Conservation (phyloP, 1,140 invertebrate species). For the Choristoneura fumiferana region DNA sequence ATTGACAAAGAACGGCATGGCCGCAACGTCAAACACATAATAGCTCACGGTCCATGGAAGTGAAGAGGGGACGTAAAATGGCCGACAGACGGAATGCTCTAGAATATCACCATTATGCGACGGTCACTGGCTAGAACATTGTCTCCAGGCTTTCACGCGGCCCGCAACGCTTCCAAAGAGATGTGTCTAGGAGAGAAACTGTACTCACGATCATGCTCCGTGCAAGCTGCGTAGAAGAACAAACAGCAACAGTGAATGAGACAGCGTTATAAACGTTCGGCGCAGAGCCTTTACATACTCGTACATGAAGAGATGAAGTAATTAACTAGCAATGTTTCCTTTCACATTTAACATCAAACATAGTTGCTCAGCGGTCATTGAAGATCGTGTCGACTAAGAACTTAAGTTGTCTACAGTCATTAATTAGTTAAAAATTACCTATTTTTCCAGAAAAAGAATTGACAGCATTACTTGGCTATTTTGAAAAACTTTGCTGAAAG, state of each 20-base stretch:
- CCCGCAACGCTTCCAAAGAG: constrained; percentile 4
- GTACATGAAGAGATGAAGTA: constrained; percentile 34
- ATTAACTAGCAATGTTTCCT: constrained; percentile 26
- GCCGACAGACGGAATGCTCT: not conserved
- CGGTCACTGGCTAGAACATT: not conserved
- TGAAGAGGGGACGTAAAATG: not conserved
- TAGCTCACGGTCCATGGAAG: not conserved
- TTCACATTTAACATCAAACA: constrained; percentile 36
- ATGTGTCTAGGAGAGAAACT: constrained; percentile 45
- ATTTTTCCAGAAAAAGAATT: no score
- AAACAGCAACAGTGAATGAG: constrained; percentile 77
- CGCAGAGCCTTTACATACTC: constrained; percentile 34
- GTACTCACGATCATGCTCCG: constrained; percentile 91
- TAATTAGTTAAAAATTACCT: no score
- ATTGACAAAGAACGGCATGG: constrained; percentile 4
- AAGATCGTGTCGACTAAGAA: not conserved
- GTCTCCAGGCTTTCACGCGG: not conserved
- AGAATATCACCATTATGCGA: not conserved
- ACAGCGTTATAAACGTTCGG: constrained; percentile 51
- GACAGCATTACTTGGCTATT: no score
- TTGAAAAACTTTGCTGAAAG: no score
- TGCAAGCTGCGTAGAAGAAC: constrained; percentile 85
- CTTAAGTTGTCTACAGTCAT: no score
- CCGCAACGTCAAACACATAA: not conserved
- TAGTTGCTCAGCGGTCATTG: not conserved